These are phyloP conservation scores for Drosophila sechellia DNA, from an alignment of 1,140 invertebrate species.

Conservation along the genomic window DNA sequence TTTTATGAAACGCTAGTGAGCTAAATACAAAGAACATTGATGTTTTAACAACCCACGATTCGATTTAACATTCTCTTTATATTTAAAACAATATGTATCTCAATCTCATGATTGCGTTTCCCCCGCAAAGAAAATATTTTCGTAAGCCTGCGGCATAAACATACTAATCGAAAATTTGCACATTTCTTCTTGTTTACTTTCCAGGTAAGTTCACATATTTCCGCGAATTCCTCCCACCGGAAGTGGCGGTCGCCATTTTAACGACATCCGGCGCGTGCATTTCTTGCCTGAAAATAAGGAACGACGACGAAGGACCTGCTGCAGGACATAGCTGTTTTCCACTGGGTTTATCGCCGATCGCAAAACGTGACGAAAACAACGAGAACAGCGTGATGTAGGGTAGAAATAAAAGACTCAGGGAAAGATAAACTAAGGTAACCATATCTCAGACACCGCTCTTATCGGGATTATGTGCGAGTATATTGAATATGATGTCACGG, in stretches of 20 bases:
- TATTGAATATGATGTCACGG: slow-evolving; percentile 68
- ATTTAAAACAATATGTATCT: slow-evolving; percentile 1
- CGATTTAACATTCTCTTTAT: neutral
- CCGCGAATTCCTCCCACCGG: slow-evolving; percentile 35
- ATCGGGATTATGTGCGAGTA: slow-evolving; percentile 37
- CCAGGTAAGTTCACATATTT: slow-evolving; percentile 75
- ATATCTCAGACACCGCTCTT: slow-evolving; percentile 50
- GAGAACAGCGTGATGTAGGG: slow-evolving; percentile 20
- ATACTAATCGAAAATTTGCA: slow-evolving; percentile 63
- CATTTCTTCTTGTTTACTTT: slow-evolving; percentile 51
- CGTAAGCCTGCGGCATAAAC: slow-evolving; percentile 8
- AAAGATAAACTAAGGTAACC: slow-evolving; percentile 56
- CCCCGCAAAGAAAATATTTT: neutral
- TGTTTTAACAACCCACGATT: too few relatives aligned
- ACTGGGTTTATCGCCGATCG: slow-evolving; percentile 64
- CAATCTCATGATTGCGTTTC: slow-evolving; percentile 12
- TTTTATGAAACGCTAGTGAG: too few relatives aligned
- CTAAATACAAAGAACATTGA: too few relatives aligned
- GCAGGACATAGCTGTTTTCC: slow-evolving; percentile 34
- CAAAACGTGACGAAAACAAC: slow-evolving; percentile 71
- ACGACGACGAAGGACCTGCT: slow-evolving; percentile 17
- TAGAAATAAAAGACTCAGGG: slow-evolving; percentile 25
- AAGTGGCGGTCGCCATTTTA: slow-evolving; percentile 61
- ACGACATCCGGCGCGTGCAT: slow-evolving; percentile 73
- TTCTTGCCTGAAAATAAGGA: slow-evolving; percentile 47